A percentile compares a stretch with the other conserved stretches of the same genome.
Evolutionary conservation across 2,888 invertebrate species (phyloP).

Genomic region (Agrenia bidenticulata): DNA sequence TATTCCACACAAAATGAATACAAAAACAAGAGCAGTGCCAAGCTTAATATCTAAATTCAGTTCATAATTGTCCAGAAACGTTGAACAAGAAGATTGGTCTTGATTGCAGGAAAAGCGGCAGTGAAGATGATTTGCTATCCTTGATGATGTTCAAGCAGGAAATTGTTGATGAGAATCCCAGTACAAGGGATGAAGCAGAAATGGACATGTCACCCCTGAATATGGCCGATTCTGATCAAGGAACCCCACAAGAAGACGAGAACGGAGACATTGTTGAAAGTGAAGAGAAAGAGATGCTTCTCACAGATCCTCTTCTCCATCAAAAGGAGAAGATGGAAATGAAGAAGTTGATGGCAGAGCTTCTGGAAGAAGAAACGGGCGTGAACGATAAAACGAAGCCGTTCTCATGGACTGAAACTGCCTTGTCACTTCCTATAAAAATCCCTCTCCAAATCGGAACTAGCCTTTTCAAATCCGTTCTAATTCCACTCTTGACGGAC

Average conservation of each 20-base stretch:
- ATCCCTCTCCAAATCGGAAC: slow-evolving; percentile 4
- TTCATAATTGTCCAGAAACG: no score
- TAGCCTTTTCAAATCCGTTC: not conserved
- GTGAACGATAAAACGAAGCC: not conserved
- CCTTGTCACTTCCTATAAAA: slow-evolving; percentile 13
- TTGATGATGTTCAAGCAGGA: no score
- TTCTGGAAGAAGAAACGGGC: slow-evolving; percentile 5
- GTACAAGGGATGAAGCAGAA: no score
- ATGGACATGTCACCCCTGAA: no score
- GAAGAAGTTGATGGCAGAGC: slow-evolving; percentile 16
- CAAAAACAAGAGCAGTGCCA: no score
- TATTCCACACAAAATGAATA: no score
- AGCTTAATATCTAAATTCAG: no score
- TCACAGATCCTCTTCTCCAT: slow-evolving; percentile 12
- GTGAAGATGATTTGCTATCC: no score
- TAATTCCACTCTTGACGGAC: not conserved
- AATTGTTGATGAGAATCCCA: no score
- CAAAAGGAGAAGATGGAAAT: slow-evolving; percentile 19
- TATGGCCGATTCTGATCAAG: no score
- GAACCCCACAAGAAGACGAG: not conserved
- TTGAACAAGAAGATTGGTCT: no score
- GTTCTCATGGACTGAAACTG: slow-evolving; percentile 4
- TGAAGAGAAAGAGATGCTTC: not conserved
- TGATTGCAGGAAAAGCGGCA: no score
- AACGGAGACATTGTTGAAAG: slow-evolving; percentile 1